These are phyloP conservation scores for Beris chalybata DNA, from an alignment of 2,888 invertebrate species.

Conservation along the genomic window DNA sequence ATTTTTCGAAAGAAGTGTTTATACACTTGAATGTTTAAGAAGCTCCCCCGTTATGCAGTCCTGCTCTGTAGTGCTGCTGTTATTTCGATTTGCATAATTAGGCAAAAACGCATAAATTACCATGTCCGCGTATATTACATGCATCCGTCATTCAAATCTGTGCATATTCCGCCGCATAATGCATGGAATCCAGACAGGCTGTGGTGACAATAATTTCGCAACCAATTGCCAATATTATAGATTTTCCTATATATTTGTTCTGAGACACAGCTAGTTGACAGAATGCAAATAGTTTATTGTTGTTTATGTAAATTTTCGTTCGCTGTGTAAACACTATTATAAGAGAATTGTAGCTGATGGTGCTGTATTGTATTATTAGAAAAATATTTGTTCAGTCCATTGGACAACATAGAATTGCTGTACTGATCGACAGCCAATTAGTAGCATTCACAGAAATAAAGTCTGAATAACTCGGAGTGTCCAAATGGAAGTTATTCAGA, in stretches of 20 bases:
- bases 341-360: too few relatives aligned
- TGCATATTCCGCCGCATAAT: conserved; percentile 5
- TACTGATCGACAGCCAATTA: background rate
- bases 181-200: background rate
- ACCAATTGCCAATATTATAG: conserved; percentile 28
- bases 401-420: too few relatives aligned
- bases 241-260: conserved; percentile 29
- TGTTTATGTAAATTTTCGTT: too few relatives aligned
- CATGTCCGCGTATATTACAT: conserved; percentile 33
- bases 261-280: conserved; percentile 22
- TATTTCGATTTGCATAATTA: conserved; percentile 31
- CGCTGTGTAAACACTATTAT: too few relatives aligned
- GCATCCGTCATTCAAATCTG: conserved; percentile 20
- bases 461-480: background rate
- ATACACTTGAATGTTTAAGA: conserved; percentile 16
- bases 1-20: conserved; percentile 20
- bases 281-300: background rate
- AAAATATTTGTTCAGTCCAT: too few relatives aligned
- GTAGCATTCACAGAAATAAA: background rate
- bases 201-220: conserved; percentile 17
- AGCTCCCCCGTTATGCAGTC: background rate
- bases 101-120: conserved; percentile 31
- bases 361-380: too few relatives aligned
- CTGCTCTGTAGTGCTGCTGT: background rate
- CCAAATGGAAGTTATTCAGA: background rate